Base-by-base conservation (phyloP, 2,797 vertebrate genomes). In the Anguilla obscura region DNA sequence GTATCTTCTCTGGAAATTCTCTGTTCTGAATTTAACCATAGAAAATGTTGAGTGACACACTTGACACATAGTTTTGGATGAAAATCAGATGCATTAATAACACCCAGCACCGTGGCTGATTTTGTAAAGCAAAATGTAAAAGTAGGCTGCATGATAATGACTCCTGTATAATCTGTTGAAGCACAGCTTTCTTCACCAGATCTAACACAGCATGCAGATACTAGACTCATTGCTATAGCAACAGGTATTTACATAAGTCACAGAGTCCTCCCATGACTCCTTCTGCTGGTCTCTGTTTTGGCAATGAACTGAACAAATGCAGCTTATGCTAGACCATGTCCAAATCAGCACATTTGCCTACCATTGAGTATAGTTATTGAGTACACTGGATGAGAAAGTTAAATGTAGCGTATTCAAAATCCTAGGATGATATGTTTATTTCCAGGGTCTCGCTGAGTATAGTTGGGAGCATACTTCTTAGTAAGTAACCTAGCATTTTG, bases 161-260 rank as follows among this genome's bases (percentile, higher is more conserved):
- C 33, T 76, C 30, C 36, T 76, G 74, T 76, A 16, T 36, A 76
- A 76, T 76, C 74, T 76, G 30, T 33, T 16, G 12, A 33, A 76
- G 74, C 33, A 76, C 74, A 76, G 74, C 74, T 76, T 76, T 76
- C 40, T 76, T 76, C 40, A 45, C 33, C 74, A 36, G 74, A 76
- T 18, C 74, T 40, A 76, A 76, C 36, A 76, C 33, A 76, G 74
- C 12, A 76, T 76, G 74, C 33, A 76, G 74, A 40, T 76, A 33
- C 74, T 76, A 76, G 74, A 10, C 74, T 76, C 74, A 76, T 76
- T 76, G 74, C 74, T 40, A 76, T 76, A 76, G 74, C 74, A 76
- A 76, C 74, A 76, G 74, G 74, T 76, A 76, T 76, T 76, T 76
- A 76, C 74, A 76, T 76, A 76, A 76, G 74, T 40, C 33, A 4